Conservation (phyloP, 2,113 vertebrate genomes). For the Hippotragus niger region DNA sequence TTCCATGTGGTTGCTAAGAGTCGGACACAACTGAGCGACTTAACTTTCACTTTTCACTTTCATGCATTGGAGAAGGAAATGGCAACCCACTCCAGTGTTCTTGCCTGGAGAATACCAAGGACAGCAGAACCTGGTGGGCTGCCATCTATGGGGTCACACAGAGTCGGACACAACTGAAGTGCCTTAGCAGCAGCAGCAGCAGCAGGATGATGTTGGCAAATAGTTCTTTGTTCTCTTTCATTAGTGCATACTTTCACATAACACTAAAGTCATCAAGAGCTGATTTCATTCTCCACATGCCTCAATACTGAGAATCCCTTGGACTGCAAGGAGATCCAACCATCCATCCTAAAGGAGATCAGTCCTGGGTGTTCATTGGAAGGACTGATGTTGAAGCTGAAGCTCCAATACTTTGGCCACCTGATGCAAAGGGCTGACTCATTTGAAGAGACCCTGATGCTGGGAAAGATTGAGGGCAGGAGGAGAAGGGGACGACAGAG, state of each 20-base stretch:
- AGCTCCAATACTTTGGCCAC: background rate
- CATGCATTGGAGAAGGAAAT: no score
- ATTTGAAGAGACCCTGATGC: background rate
- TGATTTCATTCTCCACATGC: background rate
- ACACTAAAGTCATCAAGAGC: background rate
- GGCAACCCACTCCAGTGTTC: no score
- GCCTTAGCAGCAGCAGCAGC: no score
- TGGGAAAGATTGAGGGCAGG: background rate
- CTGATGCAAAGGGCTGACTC: background rate
- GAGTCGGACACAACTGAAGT: no score
- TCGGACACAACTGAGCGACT: no score
- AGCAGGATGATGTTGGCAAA: background rate
- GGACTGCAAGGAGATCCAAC: background rate
- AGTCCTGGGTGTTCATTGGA: background rate
- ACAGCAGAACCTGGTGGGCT: fast-evolving
- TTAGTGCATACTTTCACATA: background rate
- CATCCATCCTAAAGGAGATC: background rate
- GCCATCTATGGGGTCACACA: no score
- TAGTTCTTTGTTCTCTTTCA: background rate
- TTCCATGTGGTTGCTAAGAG: no score
- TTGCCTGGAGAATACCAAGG: no score
- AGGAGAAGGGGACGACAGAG: background rate
- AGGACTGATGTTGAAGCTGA: background rate
- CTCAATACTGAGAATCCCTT: background rate
- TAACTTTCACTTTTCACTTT: no score